Base-by-base conservation (phyloP, 1,140 invertebrate species). In the Probaryconus sp. region DNA sequence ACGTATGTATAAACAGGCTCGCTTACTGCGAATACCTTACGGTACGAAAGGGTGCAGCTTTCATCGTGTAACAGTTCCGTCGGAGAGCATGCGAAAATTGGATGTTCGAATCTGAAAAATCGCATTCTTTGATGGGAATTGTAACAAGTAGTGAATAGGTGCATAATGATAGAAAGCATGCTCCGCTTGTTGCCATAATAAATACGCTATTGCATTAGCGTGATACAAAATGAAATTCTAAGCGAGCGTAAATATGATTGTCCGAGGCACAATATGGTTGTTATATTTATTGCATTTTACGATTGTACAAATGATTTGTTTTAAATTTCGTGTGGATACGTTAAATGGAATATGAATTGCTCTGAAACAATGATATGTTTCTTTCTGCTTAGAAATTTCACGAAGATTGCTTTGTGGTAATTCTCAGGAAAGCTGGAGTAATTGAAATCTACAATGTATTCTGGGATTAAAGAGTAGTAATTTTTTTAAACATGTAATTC, bases 171-270 rank as follows among this genome's bases (percentile, higher is more conserved):
- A 60, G 58, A 40, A 42, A 50, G 45, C 40, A 16, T 2, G 53
- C 24, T 61, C 50, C 1, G 53, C 24, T 61, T 61, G 42, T 48
- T 60, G 37, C 33, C 45, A 40, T 31, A 50, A 43, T 51, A 51
- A 51, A 64, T 64, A 64, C 17, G 24, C 24, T n/a, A 14, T 6
- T 14, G 16, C 40, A 58, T 42, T 58, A 43, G 26, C 51, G 31
- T 55, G 40, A 11, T 24, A 14, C 53, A 38, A 58, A 58, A 35
- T 58, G n/a, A 21, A 43, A 13, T 58, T 58, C 38, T 24, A 35
- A 17, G n/a, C 43, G 18, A 40, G 37, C 56, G 43, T 48, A 50
- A 61, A 50, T 50, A 50, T 16, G 35, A 26, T 38, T 40, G 38
- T 53, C 42, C n/a, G 21, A 17, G 14, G 20, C 10, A 56, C 28